Evolutionary conservation across 2,797 vertebrate species (phyloP), one percentile per base, ranked within the genome.

Genomic region (Helarctos malayanus): DNA sequence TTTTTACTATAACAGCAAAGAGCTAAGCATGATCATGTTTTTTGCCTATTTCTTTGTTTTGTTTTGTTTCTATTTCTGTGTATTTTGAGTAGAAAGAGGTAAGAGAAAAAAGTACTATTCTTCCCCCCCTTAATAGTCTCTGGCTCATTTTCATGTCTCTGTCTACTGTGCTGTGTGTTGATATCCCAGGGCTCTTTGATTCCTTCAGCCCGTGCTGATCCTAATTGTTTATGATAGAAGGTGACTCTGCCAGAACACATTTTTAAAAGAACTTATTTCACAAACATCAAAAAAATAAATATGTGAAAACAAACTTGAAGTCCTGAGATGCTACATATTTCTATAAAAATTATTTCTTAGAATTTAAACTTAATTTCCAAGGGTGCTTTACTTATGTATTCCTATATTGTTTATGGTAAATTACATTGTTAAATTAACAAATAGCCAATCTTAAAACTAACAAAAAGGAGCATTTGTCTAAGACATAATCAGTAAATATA

Each of bases 371-470:
- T 65, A 94, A 76, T 35, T 78, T 81, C 11, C 41, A 45, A 94
- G 59, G 12, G 7, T 71, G 11, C 86, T 54, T 90, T 57, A 32
- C 65, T 82, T 94, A 71, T 93, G 29, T 32, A 80, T 68, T 3
- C 2, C 1, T 27, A 59, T 54, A 54, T 71, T 69, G 3, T 7
- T 71, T 75, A 47, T 65, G 14, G 8, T 65, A 68, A 80, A 29
- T 41, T 94, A 69, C 21, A 57, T 61, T 88, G 13, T 61, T 81
- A 81, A 71, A 88, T 84, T 96, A 95, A 92, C 54, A 95, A 59
- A 76, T 11, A 90, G 6, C 19, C n/a, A 88, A 61, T 1, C 8
- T 57, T 59, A 93, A 80, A 79, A 52, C 1, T 15, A 81, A 89
- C 41, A n/a, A 69, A 78, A 93, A 61, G 52, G 16, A 96, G 4